Conservation (phyloP, 2,797 vertebrate species). For the Avahi laniger region DNA sequence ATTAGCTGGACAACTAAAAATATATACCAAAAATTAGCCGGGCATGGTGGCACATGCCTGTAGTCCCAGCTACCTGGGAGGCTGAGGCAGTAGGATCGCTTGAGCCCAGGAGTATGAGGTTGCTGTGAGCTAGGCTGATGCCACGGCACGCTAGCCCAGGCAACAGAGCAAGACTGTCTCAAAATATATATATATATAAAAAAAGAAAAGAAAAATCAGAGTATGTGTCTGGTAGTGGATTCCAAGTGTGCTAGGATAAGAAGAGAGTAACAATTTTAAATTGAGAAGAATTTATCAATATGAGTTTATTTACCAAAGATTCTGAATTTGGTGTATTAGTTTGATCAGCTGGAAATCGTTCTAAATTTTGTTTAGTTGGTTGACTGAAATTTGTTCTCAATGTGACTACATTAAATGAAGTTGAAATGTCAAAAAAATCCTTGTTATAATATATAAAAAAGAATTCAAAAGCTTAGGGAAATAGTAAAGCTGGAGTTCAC, state of each 20-base stretch:
- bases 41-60: no score
- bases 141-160: no score
- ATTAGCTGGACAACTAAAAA: no score
- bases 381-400: neutral
- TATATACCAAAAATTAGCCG: no score
- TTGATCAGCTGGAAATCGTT: neutral
- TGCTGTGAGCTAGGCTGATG: no score
- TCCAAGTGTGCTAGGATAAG: neutral
- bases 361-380: constrained; percentile 10
- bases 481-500: neutral
- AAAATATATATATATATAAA: no score
- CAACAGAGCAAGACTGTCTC: no score
- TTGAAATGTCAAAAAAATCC: constrained; percentile 1
- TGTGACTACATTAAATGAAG: neutral
- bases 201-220: neutral
- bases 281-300: neutral
- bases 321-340: neutral
- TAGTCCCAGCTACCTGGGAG: no score
- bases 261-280: neutral
- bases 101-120: no score
- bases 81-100: no score
- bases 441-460: neutral
- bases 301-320: neutral
- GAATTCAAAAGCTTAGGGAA: neutral
- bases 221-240: neutral